These are phyloP conservation scores for Azorinus chamasolen DNA, from an alignment of 2,888 invertebrate species.

Conservation along the genomic window DNA sequence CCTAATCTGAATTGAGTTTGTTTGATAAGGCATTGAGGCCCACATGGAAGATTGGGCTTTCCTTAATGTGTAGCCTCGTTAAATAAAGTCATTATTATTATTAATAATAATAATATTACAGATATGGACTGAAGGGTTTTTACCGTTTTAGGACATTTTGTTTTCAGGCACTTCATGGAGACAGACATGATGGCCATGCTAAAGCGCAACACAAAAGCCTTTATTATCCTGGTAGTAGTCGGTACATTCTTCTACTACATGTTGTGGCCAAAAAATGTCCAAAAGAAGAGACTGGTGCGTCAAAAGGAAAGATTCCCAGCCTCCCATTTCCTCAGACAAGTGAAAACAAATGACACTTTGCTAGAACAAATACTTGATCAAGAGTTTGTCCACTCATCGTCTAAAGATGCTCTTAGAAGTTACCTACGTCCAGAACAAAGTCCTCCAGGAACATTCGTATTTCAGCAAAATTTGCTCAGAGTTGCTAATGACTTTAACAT, in stretches of 20 bases:
- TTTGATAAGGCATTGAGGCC: too few relatives aligned
- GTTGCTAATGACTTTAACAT: constrained; percentile 30
- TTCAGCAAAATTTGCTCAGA: background rate
- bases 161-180: too few relatives aligned
- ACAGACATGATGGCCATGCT: constrained; percentile 1
- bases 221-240: constrained; percentile 15
- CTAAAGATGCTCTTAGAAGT: constrained; percentile 27
- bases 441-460: background rate
- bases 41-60: too few relatives aligned
- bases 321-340: constrained; percentile 25
- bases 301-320: constrained; percentile 39
- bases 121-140: too few relatives aligned
- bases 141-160: too few relatives aligned
- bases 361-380: constrained; percentile 32
- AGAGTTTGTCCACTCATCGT: constrained; percentile 20
- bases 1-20: too few relatives aligned
- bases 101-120: too few relatives aligned
- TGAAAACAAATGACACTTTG: constrained; percentile 40
- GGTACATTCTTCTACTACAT: constrained; percentile 25
- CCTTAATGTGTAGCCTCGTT: too few relatives aligned
- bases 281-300: background rate
- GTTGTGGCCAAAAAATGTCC: constrained; percentile 8
- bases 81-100: too few relatives aligned
- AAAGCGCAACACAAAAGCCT: constrained; percentile 41
- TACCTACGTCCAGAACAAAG: constrained; percentile 33